Conservation (phyloP, 2,113 vertebrate genomes). For the Datnioides undecimradiatus region DNA sequence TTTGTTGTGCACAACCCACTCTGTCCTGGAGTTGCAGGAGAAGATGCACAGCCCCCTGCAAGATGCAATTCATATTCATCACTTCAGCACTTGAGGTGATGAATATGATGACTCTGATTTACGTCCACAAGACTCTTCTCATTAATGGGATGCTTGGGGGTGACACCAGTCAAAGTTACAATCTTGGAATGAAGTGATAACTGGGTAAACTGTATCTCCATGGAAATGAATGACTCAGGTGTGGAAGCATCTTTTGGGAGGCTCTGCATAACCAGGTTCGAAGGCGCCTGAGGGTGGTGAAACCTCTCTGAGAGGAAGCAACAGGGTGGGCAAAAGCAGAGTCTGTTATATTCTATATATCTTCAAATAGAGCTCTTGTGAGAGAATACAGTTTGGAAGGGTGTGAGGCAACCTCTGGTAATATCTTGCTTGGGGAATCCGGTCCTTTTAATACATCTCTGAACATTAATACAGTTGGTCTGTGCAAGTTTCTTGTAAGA, state of each 20-base stretch:
- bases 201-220: constrained; percentile 8
- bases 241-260: constrained; percentile 24
- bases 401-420: constrained; percentile 55
- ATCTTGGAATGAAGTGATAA: constrained; percentile 26
- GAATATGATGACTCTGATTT: constrained; percentile 33
- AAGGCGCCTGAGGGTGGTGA: constrained; percentile 17
- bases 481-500: constrained; percentile 22
- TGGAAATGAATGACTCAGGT: constrained; percentile 23
- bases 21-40: not conserved
- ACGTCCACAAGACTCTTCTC: constrained; percentile 2
- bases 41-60: constrained; percentile 10
- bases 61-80: constrained; percentile 37
- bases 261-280: not conserved
- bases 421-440: constrained; percentile 30
- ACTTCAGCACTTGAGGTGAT: constrained; percentile 36
- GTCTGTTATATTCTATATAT: constrained; percentile 11
- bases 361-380: constrained; percentile 30
- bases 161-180: constrained; percentile 41
- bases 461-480: constrained; percentile 21
- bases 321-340: constrained; percentile 24
- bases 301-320: constrained; percentile 26
- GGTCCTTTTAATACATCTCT: constrained; percentile 34
- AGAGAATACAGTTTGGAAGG: constrained; percentile 23
- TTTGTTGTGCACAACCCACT: constrained; percentile 7
- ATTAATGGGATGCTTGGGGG: constrained; percentile 36